These are phyloP conservation scores for Scaptomyza hsui DNA, from an alignment of 1,140 invertebrate genomes.

Conservation along the genomic window DNA sequence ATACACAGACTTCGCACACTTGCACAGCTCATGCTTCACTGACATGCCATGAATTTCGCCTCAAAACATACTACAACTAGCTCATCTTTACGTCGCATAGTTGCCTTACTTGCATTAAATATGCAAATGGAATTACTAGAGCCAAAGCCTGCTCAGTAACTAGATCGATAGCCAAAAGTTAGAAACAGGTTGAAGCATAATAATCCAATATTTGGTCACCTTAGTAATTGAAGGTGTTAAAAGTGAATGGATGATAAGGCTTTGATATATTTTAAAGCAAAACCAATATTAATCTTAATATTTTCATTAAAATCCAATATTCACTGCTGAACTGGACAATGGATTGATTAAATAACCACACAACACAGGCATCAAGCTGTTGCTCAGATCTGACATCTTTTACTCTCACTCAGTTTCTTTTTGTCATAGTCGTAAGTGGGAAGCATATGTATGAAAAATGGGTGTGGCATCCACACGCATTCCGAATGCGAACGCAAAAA, in stretches of 20 bases:
- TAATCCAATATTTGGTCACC: slow-evolving; percentile 1
- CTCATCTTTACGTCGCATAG: slow-evolving; percentile 34
- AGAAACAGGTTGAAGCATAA: neutral
- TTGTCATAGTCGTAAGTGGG: slow-evolving; percentile 37
- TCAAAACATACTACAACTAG: slow-evolving; percentile 25
- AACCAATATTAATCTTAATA: too few species aligned
- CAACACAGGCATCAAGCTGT: slow-evolving; percentile 29
- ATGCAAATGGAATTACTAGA: slow-evolving; percentile 71
- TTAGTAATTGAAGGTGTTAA: neutral
- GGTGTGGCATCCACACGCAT: slow-evolving; percentile 16
- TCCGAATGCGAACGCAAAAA: slow-evolving; percentile 25
- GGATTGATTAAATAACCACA: neutral
- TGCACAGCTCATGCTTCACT: slow-evolving; percentile 45
- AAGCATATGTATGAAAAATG: slow-evolving; percentile 54
- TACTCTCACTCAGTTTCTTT: slow-evolving; percentile 28
- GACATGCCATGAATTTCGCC: slow-evolving; percentile 62
- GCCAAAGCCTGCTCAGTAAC: slow-evolving; percentile 26
- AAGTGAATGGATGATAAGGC: too few species aligned
- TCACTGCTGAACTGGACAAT: too few species aligned
- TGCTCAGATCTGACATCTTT: slow-evolving; percentile 40
- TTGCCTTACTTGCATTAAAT: slow-evolving; percentile 47
- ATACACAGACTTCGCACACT: neutral
- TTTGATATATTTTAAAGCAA: too few species aligned
- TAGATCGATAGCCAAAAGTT: slow-evolving; percentile 5
- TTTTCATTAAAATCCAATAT: too few species aligned